A percentile compares a stretch with the other conserved stretches of the same genome.
Evolutionary conservation across 2,888 invertebrate genomes (phyloP).

Genomic region (Chrysolina haemoptera): DNA sequence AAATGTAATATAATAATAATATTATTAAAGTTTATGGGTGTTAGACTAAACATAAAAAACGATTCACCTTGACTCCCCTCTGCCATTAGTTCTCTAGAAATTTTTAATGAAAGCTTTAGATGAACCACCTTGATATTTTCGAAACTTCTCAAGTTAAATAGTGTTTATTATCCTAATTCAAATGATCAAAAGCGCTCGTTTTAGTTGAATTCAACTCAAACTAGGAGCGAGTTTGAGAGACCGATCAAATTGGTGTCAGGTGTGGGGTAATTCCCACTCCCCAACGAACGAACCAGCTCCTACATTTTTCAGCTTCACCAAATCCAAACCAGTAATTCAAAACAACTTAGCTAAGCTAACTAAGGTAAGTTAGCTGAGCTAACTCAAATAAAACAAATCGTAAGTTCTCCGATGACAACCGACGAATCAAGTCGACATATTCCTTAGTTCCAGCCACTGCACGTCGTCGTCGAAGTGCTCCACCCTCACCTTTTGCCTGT

Average conservation of each 20-base stretch:
- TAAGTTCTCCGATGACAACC: neutral
- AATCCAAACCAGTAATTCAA: neutral
- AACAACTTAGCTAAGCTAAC: too few relatives aligned
- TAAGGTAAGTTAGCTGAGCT: neutral
- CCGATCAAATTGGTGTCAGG: neutral
- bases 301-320: neutral
- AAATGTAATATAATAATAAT: too few relatives aligned
- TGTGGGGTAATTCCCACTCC: neutral
- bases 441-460: slow-evolving; percentile 67
- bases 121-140: too few relatives aligned
- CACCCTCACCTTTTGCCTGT: slow-evolving; percentile 90
- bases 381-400: slow-evolving; percentile 15
- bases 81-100: neutral
- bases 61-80: neutral
- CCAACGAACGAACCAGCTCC: neutral
- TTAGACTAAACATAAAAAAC: neutral
- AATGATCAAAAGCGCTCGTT: neutral
- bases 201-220: neutral
- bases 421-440: slow-evolving; percentile 57
- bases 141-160: too few relatives aligned
- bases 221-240: neutral
- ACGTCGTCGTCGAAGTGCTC: slow-evolving; percentile 81
- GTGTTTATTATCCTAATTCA: neutral
- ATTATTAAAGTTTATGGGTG: too few relatives aligned
- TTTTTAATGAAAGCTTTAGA: neutral